phyloP scores from a whole-genome alignment of 1,140 invertebrate genomes.

The Penaeus chinensis region DNA sequence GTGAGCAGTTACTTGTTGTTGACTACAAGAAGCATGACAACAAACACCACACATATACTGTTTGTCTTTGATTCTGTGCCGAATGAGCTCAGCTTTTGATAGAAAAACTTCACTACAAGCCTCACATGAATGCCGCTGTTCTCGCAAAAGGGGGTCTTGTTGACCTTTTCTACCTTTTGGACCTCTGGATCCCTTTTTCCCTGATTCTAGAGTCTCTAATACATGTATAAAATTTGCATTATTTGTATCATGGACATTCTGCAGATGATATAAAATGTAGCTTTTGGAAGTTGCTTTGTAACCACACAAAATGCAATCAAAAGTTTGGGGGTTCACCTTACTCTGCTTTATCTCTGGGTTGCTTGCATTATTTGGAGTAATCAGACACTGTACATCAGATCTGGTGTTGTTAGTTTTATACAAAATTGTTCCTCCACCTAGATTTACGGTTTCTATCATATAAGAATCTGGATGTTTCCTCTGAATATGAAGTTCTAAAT shows the following conservation, averaged over 20 bases:
- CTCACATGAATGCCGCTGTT: slow-evolving; percentile 49
- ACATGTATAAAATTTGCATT: slow-evolving; percentile 57
- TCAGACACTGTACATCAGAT: slow-evolving; percentile 35
- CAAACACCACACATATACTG: slow-evolving; percentile 61
- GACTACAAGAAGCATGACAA: slow-evolving; percentile 58
- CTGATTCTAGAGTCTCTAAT: slow-evolving; percentile 31
- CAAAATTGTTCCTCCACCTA: slow-evolving; percentile 51
- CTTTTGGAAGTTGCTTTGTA: slow-evolving; percentile 48
- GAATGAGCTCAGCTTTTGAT: slow-evolving; percentile 59
- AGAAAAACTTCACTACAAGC: slow-evolving; percentile 55
- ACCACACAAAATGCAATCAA: slow-evolving; percentile 57
- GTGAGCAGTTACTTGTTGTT: slow-evolving; percentile 49
- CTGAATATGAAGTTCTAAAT: slow-evolving; percentile 61
- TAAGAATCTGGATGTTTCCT: slow-evolving; percentile 55
- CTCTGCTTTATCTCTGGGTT: background rate
- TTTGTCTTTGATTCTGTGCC: slow-evolving; percentile 63
- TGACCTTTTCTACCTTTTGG: slow-evolving; percentile 32
- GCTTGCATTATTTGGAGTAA: slow-evolving; percentile 15
- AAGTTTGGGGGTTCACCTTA: slow-evolving; percentile 45
- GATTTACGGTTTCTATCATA: slow-evolving; percentile 55
- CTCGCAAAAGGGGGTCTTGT: slow-evolving; percentile 35
- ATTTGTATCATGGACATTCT: slow-evolving; percentile 48
- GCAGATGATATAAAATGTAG: slow-evolving; percentile 54
- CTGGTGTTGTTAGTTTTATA: slow-evolving; percentile 58
- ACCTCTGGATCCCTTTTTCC: slow-evolving; percentile 22